Evolutionary conservation across 2,797 vertebrate genomes (phyloP), one percentile per base, ranked within the genome.

Genomic region (Geotrypetes seraphini): DNA sequence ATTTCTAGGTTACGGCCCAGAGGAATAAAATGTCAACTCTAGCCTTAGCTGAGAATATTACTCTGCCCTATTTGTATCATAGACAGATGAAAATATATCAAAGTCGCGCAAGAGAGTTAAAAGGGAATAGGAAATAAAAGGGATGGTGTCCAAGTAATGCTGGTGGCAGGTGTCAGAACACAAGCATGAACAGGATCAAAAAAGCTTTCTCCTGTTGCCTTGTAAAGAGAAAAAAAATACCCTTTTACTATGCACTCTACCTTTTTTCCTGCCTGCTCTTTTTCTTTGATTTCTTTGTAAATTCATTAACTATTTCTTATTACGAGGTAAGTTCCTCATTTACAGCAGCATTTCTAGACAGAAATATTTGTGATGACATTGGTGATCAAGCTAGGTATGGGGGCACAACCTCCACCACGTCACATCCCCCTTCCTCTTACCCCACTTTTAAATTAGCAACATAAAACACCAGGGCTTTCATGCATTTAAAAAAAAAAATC

Each of bases 111-210:
- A 52, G 32, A 55, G 62, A 79, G 75, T 84, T 84, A 62, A 84
- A 84, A 84, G 71, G 64, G 81, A 84, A 82, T 83, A 56, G 55
- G 58, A 83, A 80, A 82, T 82, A 78, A 80, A 83, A 84, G 54
- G 62, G 68, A 81, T n/a, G 27, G 30, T 78, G 78, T 77, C 76
- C 79, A 73, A 70, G 66, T 57, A 21, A 59, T 53, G 71, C 72
- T 76, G 70, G 69, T 81, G 78, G 70, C 77, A 70, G 78, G 59
- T 81, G 71, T 69, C 34, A 7, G 48, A 68, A 81, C 73, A 56
- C 0, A 54, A 80, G 60, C 53, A 76, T 77, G 67, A 68, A 66
- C 58, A 38, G 68, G 68, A 79, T 84, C 75, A 83, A 81, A 81
- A 64, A 30, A 66, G 50, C 40, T 72, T 74, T 60, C 53, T 63